Percentiles rank a stretch among this genome's conserved stretches.
Evolutionary conservation across 2,888 invertebrate species (phyloP).

Genomic region (Ypsolopha scabrella): DNA sequence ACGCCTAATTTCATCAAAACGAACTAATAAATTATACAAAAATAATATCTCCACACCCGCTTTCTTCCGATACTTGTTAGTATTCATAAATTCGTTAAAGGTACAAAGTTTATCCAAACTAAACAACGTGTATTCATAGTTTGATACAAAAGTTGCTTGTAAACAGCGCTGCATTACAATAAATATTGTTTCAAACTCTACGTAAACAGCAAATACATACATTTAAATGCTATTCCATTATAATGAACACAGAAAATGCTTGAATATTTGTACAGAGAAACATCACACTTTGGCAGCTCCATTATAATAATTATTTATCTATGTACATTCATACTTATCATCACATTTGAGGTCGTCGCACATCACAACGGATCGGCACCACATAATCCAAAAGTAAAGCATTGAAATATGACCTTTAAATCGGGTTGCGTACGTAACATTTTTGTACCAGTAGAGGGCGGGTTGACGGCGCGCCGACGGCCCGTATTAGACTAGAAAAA

Average conservation of each 20-base stretch:
- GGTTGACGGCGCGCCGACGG: no score
- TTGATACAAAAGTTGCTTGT: not conserved
- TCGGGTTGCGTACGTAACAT: constrained; percentile 12
- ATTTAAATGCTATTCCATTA: not conserved
- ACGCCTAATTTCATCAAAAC: not conserved
- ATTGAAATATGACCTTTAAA: not conserved
- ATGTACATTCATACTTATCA: not conserved
- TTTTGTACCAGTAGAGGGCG: no score
- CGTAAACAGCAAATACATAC: not conserved
- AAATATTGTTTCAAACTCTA: not conserved
- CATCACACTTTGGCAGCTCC: not conserved
- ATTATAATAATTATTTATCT: not conserved
- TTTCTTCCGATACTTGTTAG: constrained; percentile 17
- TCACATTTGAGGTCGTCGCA: not conserved
- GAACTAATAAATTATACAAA: constrained; percentile 1
- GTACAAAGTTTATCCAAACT: constrained; percentile 8
- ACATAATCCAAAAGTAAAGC: not conserved
- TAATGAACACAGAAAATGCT: constrained; percentile 3
- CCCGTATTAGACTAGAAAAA: no score
- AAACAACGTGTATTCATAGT: not conserved
- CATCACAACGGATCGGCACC: not conserved
- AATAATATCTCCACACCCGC: constrained; percentile 23
- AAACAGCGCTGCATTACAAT: not conserved
- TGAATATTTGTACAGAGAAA: not conserved
- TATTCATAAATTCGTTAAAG: constrained; percentile 15